phyloP scores from a whole-genome alignment of 2,797 vertebrate genomes.

The Megaceryle alcyon region DNA sequence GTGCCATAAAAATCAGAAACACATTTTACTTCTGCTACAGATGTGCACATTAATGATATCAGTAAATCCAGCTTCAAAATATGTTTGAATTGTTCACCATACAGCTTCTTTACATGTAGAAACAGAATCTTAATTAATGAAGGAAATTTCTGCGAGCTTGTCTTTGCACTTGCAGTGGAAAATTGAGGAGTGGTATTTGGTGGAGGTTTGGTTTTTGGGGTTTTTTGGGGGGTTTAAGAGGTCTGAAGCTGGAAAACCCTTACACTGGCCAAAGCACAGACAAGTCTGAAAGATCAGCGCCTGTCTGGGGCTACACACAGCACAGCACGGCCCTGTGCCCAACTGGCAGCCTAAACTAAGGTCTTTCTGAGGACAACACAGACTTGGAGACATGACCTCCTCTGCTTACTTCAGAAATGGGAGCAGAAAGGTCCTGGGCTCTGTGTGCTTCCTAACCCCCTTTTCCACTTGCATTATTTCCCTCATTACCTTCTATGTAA shows the following conservation, averaged over 20 bases:
- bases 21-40: not conserved
- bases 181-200: not conserved
- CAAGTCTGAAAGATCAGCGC: not conserved
- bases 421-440: not conserved
- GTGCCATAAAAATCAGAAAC: not conserved
- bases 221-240: not conserved
- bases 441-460: fast-evolving
- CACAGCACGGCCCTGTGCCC: not conserved
- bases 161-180: not conserved
- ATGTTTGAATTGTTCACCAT: not conserved
- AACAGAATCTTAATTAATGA: not conserved
- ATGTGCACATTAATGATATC: not conserved
- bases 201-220: not conserved
- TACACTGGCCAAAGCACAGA: not conserved
- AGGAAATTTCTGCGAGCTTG: not conserved
- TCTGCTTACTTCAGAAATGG: not conserved
- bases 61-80: not conserved
- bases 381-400: not conserved
- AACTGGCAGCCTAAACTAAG: not conserved
- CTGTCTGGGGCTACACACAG: not conserved
- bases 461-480: not conserved
- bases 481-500: fast-evolving
- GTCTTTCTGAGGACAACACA: not conserved
- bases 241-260: not conserved
- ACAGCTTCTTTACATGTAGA: not conserved